Percentiles rank a stretch among this genome's conserved stretches.
phyloP scores from a whole-genome alignment of 2,113 vertebrate species.

The Callaeas wilsoni region DNA sequence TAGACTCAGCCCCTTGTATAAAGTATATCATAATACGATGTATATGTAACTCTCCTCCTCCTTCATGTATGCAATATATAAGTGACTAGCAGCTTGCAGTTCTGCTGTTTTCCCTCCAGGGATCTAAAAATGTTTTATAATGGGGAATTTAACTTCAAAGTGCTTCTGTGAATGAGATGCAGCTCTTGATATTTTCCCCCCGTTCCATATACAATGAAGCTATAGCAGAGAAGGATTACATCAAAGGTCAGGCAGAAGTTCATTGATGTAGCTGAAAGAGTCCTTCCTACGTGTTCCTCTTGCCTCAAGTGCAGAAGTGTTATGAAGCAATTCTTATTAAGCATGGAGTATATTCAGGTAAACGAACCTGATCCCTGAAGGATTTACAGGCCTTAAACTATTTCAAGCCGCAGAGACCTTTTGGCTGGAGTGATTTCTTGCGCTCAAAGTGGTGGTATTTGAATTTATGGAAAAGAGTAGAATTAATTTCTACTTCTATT shows the following conservation, averaged over 20 bases:
- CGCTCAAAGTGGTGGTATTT: background rate
- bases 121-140: background rate
- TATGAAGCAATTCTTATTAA: background rate
- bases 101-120: background rate
- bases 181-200: background rate
- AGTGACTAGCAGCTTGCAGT: background rate
- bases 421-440: background rate
- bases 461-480: background rate
- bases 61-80: background rate
- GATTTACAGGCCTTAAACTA: background rate
- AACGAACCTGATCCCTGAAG: background rate
- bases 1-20: background rate
- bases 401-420: background rate
- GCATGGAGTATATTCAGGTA: background rate
- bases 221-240: background rate
- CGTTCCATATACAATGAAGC: background rate
- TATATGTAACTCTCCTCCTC: background rate
- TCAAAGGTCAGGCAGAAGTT: conserved; percentile 1
- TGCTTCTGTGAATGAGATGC: background rate
- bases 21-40: background rate
- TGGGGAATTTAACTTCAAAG: conserved; percentile 33
- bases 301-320: background rate
- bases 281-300: background rate
- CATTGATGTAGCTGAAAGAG: background rate
- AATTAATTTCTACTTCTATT: background rate